phyloP scores from a whole-genome alignment of 2,888 invertebrate species.

The Pollenia amentaria region DNA sequence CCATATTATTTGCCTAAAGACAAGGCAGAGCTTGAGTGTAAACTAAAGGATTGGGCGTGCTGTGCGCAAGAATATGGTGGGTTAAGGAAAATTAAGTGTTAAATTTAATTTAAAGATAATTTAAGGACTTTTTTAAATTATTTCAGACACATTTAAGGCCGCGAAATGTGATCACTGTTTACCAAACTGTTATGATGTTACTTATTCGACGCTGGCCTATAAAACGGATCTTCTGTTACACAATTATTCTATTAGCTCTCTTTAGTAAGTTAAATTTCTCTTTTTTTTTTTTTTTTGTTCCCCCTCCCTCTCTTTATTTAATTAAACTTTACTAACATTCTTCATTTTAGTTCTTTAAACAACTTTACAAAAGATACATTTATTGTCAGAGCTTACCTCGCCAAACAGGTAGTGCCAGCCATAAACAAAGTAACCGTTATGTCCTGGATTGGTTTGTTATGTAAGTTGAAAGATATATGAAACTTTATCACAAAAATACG shows the following conservation, averaged over 20 bases:
- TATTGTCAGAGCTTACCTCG: constrained; percentile 81
- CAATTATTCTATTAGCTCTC: constrained; percentile 80
- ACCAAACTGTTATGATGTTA: constrained; percentile 84
- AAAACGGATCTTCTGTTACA: constrained; percentile 82
- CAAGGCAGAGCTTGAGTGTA: constrained; percentile 79
- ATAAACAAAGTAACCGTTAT: constrained; percentile 83
- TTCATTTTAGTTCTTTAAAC: constrained; percentile 74
- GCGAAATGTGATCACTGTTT: constrained; percentile 82
- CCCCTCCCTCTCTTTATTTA: not conserved
- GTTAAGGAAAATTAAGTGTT: constrained; percentile 33
- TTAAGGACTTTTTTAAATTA: not conserved
- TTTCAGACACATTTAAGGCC: constrained; percentile 81
- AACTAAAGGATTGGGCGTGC: constrained; percentile 81
- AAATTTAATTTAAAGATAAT: not conserved
- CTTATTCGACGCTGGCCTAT: constrained; percentile 82
- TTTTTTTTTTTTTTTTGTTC: too few relatives aligned
- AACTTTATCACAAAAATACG: too few relatives aligned
- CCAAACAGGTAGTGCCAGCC: constrained; percentile 83
- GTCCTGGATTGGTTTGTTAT: constrained; percentile 83
- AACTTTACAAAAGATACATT: constrained; percentile 79
- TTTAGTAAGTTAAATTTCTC: constrained; percentile 80
- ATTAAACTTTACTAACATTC: not conserved
- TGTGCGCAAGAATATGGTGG: constrained; percentile 82
- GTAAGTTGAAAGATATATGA: constrained; percentile 75
- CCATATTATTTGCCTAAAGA: constrained; percentile 82